phyloP scores from a whole-genome alignment of 2,797 vertebrate species.

The Lepus oiostolus region DNA sequence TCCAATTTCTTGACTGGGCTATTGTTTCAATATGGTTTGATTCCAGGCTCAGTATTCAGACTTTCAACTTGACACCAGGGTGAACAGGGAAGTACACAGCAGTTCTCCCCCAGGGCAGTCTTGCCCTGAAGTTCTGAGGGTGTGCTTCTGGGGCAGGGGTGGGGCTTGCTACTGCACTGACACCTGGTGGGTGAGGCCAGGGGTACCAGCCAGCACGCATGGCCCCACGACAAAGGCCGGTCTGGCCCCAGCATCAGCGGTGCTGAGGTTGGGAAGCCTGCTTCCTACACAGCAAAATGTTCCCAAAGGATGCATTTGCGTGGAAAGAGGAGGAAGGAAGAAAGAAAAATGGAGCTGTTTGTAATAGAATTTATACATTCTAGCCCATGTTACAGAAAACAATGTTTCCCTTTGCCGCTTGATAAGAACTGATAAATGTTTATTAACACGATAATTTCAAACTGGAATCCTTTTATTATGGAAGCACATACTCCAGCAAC shows the following conservation, averaged over 20 bases:
- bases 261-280: neutral
- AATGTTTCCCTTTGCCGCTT: constrained; percentile 52
- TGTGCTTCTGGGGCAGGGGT: too few species aligned
- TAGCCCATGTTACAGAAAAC: constrained; percentile 19
- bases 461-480: neutral
- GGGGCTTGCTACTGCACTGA: fast-evolving
- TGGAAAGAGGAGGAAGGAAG: neutral
- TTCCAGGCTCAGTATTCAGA: neutral
- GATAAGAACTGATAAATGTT: constrained; percentile 69
- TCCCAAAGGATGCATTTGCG: neutral
- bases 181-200: neutral
- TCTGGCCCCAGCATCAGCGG: fast-evolving
- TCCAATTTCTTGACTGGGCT: neutral
- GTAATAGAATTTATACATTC: constrained; percentile 37
- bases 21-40: neutral
- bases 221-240: fast-evolving
- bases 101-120: neutral
- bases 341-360: constrained; percentile 55
- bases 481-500: neutral
- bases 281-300: neutral
- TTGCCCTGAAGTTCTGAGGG: neutral
- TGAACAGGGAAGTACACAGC: neutral
- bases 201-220: fast-evolving
- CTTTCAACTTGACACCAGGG: neutral
- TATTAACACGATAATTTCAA: constrained; percentile 69